These are phyloP conservation scores for Drosophila kuntzei DNA, from an alignment of 2,888 invertebrate species.

Conservation along the genomic window DNA sequence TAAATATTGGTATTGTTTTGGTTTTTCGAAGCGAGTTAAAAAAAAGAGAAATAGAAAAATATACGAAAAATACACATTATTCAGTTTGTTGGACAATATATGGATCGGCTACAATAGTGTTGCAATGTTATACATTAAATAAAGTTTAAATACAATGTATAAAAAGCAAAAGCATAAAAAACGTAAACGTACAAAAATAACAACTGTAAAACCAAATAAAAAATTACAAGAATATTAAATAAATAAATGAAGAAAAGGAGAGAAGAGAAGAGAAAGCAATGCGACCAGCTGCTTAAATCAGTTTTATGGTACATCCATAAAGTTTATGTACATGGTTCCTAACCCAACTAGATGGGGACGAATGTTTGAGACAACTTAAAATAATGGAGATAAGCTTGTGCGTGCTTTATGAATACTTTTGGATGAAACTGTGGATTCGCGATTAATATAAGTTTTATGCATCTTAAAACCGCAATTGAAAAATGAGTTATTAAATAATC, in stretches of 20 bases:
- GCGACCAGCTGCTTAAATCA: constrained; percentile 34
- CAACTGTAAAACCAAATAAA: constrained; percentile 34
- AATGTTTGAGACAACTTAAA: constrained; percentile 28
- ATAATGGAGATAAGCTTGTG: constrained; percentile 34
- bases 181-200: constrained; percentile 25
- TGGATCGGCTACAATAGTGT: constrained; percentile 60
- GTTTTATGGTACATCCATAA: constrained; percentile 21
- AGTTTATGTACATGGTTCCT: constrained; percentile 27
- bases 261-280: constrained; percentile 34
- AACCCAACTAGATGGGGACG: constrained; percentile 29
- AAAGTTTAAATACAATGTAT: constrained; percentile 44
- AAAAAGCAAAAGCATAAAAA: constrained; percentile 50
- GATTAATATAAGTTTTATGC: constrained; percentile 10
- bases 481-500: constrained; percentile 18
- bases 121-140: constrained; percentile 54
- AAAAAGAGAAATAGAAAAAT: constrained; percentile 85
- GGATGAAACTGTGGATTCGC: constrained; percentile 18
- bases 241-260: constrained; percentile 35
- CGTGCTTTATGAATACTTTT: constrained; percentile 28
- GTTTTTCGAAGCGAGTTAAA: constrained; percentile 84
- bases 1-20: constrained; percentile 55
- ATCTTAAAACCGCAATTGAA: constrained; percentile 49
- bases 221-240: constrained; percentile 30
- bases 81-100: constrained; percentile 76
- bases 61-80: constrained; percentile 84